A percentile compares a stretch with the other conserved stretches of the same genome.
Evolutionary conservation across 2,888 invertebrate genomes (phyloP).

Genomic region (Therioaphis trifolii): DNA sequence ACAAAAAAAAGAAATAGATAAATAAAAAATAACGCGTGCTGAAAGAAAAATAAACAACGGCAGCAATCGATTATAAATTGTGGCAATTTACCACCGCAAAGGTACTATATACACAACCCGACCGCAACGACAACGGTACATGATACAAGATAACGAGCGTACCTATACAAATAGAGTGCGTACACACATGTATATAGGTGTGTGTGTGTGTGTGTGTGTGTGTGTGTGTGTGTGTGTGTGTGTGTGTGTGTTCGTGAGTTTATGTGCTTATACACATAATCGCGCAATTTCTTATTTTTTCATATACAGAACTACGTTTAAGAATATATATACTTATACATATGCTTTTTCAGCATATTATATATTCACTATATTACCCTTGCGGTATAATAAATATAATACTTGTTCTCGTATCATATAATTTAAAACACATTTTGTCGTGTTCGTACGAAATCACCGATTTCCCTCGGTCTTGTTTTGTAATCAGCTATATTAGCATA

Average conservation of each 20-base stretch:
- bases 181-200: background rate
- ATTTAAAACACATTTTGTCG: too few species aligned
- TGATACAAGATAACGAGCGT: slow-evolving; percentile 47
- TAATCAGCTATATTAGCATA: too few species aligned
- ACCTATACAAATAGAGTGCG: background rate
- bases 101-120: background rate
- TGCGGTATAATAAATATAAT: too few species aligned
- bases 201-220: background rate
- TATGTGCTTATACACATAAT: too few species aligned
- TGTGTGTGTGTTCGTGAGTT: background rate
- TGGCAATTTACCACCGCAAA: slow-evolving; percentile 36
- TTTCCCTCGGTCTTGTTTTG: too few species aligned
- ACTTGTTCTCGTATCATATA: too few species aligned
- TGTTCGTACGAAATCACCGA: too few species aligned
- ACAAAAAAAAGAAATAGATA: background rate
- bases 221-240: too few species aligned
- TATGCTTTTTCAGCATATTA: too few species aligned
- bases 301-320: too few species aligned
- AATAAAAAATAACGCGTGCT: background rate
- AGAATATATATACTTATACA: background rate
- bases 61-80: slow-evolving; percentile 43
- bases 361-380: too few species aligned
- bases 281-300: too few species aligned
- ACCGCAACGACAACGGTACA: slow-evolving; percentile 51
- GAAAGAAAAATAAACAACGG: slow-evolving; percentile 45